Base-by-base conservation (phyloP, 2,888 invertebrate genomes). In the Synergus itoensis region DNA sequence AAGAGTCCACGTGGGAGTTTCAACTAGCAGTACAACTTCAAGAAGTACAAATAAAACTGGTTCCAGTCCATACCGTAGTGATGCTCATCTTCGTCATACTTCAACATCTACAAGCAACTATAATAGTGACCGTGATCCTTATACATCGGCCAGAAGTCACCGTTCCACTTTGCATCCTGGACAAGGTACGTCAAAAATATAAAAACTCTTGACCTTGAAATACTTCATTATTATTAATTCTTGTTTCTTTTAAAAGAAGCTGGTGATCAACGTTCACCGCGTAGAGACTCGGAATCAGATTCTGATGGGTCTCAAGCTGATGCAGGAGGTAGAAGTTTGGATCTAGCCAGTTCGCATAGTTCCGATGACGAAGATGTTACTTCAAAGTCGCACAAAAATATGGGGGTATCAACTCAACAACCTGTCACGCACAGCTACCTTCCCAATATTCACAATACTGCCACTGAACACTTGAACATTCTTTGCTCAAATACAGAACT, bases 11-110 rank as follows among this genome's bases (percentile, higher is more conserved):
- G 96, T 98, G 82, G 99, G 98, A 48, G 98, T 99, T 86, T 98
- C 98, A 14, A 98, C 98, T 0, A 98, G 98, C 0, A 98, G 98
- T 81, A 99, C 98, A 0, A 99, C 99, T 0, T 98, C 98, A 1
- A 94, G 98, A 83, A 98, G 98, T 45, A 98, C 98, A 0, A 98
- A 97, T 75, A 99, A 98, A 92, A 98, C 98, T 16, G 97, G 97
- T 87, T 98, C 98, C 43, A 98, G 98, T 92, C 98, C 98, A 12
- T 98, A 98, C 90, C 94, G 96, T 86, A 97, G 97, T 89, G 97
- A 97, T 87, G 96, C 96, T 0, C 97, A 97, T 87, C 93, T 97
- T 16, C 94, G 97, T 0, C 96, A 97, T 90, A 97, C 97, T 0
- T 96, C 96, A 45, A 97, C 97, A 0, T 97, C 97, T 0, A 97